Evolutionary conservation across 2,888 invertebrate species (phyloP).

Genomic region (Aradus depressus): DNA sequence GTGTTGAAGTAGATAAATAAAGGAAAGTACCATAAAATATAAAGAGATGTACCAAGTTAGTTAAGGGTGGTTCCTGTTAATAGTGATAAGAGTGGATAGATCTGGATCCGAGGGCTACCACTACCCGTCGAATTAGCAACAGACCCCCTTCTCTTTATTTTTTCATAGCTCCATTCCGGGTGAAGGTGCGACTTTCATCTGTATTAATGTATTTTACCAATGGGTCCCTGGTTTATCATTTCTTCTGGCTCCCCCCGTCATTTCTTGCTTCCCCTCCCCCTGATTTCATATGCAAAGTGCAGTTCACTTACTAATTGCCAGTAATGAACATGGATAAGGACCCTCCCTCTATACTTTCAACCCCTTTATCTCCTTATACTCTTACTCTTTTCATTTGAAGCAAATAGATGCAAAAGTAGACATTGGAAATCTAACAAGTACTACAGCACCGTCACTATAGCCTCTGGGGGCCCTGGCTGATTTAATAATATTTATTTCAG

Average conservation of each 20-base stretch:
- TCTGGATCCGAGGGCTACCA: conserved; percentile 22
- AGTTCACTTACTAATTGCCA: conserved; percentile 31
- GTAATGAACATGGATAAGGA: conserved; percentile 29
- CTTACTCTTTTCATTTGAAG: no score
- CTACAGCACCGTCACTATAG: no score
- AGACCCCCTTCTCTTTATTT: conserved; percentile 34
- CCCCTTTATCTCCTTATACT: conserved; percentile 17
- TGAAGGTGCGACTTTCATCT: conserved; percentile 33
- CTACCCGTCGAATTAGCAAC: no score
- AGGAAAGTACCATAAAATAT: no score
- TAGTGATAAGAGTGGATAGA: no score
- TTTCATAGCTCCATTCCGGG: conserved; percentile 34
- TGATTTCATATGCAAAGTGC: conserved; percentile 31
- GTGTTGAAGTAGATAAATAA: no score
- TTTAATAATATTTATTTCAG: no score
- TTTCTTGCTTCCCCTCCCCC: conserved; percentile 10
- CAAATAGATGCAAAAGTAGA: no score
- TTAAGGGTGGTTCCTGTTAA: no score
- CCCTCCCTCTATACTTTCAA: conserved; percentile 16
- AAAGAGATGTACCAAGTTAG: no score
- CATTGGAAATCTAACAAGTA: no score
- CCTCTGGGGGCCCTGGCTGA: no score
- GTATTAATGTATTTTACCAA: conserved; percentile 35
- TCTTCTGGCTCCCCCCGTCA: conserved; percentile 24
- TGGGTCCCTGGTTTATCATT: conserved; percentile 34